A percentile compares a stretch with the other conserved stretches of the same genome.
Conservation (phyloP, 2,113 vertebrate species). For the Hystrix brachyura region DNA sequence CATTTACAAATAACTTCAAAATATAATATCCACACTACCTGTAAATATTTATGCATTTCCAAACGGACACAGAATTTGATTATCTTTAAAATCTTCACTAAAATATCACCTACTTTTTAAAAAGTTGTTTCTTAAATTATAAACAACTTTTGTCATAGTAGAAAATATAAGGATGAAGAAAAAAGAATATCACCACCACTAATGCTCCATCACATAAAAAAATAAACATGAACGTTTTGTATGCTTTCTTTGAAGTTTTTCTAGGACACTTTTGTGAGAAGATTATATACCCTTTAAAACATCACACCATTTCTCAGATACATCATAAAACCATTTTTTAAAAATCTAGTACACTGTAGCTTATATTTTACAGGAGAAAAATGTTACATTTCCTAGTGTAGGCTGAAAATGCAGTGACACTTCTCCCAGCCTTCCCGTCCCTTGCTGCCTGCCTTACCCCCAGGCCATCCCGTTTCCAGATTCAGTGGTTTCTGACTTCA, state of each 20-base stretch:
- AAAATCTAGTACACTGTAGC: neutral
- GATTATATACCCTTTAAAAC: neutral
- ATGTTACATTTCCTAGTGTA: slow-evolving; percentile 7
- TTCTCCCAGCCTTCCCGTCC: neutral
- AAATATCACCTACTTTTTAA: neutral
- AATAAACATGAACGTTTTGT: neutral
- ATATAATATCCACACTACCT: neutral
- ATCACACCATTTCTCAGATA: slow-evolving; percentile 39
- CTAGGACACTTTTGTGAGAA: neutral
- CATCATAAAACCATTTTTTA: slow-evolving; percentile 39
- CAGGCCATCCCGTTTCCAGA: neutral
- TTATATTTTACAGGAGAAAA: slow-evolving; percentile 41
- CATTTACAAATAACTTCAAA: slow-evolving; percentile 48
- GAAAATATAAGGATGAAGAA: neutral
- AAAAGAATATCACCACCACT: slow-evolving; percentile 3
- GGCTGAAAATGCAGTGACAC: neutral
- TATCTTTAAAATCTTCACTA: neutral
- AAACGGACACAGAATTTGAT: slow-evolving; percentile 17
- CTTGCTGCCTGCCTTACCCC: neutral
- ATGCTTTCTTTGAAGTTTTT: slow-evolving; percentile 42
- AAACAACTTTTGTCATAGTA: neutral
- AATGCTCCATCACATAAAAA: slow-evolving; percentile 20
- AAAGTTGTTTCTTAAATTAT: slow-evolving; percentile 12
- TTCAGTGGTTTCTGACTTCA: neutral
- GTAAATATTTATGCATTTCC: slow-evolving; percentile 21